Conservation (phyloP, 2,888 invertebrate genomes). For the Epirrhoe tristata region DNA sequence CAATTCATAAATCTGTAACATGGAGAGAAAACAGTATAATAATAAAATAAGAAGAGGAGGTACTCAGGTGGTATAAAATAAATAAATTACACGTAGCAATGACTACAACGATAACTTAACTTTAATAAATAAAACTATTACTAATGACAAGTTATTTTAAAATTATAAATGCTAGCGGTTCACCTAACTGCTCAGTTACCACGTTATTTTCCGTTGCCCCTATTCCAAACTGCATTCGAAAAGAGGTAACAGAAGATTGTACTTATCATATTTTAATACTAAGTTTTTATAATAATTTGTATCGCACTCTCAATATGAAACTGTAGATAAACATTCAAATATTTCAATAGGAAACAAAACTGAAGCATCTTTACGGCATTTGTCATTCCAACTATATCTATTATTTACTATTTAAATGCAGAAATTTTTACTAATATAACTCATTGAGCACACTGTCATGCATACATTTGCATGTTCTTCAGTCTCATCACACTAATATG, state of each 20-base stretch:
- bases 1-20: constrained; percentile 56
- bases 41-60: constrained; percentile 77
- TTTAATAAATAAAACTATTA: constrained; percentile 84
- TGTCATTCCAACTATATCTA: constrained; percentile 50
- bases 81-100: constrained; percentile 74
- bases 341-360: constrained; percentile 56
- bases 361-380: constrained; percentile 55
- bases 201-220: constrained; percentile 83
- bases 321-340: constrained; percentile 45
- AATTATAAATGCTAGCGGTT: constrained; percentile 80
- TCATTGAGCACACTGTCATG: constrained; percentile 73
- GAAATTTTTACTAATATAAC: constrained; percentile 45
- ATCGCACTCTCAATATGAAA: constrained; percentile 48
- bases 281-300: constrained; percentile 62
- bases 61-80: constrained; percentile 82
- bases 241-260: constrained; percentile 84
- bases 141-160: constrained; percentile 85
- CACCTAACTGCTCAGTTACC: constrained; percentile 76
- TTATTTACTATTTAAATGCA: constrained; percentile 51
- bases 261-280: constrained; percentile 76
- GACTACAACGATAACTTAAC: constrained; percentile 73
- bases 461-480: constrained; percentile 78
- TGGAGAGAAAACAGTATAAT: constrained; percentile 52
- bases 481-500: constrained; percentile 85
- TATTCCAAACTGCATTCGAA: constrained; percentile 68